A percentile compares a stretch with the other conserved stretches of the same genome.
Conservation (phyloP, 2,888 invertebrate species). For the Drosophila setosimentum region DNA sequence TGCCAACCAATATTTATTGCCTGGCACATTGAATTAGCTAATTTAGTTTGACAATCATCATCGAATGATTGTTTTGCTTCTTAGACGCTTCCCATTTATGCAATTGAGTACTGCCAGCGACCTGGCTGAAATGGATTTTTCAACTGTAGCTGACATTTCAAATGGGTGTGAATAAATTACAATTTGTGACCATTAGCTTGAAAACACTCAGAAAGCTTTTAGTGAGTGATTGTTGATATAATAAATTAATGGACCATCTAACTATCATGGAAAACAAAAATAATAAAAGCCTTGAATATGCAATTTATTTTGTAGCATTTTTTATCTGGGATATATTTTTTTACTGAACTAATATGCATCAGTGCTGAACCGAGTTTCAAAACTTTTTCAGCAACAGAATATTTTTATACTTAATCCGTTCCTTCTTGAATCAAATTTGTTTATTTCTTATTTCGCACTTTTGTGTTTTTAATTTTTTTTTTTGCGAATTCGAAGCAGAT, state of each 20-base stretch:
- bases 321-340: neutral
- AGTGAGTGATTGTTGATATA: neutral
- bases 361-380: neutral
- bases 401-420: neutral
- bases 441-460: neutral
- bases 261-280: neutral
- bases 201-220: neutral
- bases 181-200: neutral
- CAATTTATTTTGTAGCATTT: neutral
- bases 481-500: neutral
- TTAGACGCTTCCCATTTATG: neutral
- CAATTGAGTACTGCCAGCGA: neutral
- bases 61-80: conserved; percentile 31
- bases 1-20: conserved; percentile 68
- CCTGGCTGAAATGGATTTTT: neutral
- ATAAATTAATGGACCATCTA: neutral
- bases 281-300: neutral
- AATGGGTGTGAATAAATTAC: neutral
- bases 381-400: neutral
- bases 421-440: neutral
- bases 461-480: neutral
- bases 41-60: conserved; percentile 28
- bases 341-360: neutral
- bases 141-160: neutral
- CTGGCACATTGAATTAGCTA: conserved; percentile 35